Base-by-base conservation (phyloP, 1,140 invertebrate genomes). In the Drosophila nebulosa region DNA sequence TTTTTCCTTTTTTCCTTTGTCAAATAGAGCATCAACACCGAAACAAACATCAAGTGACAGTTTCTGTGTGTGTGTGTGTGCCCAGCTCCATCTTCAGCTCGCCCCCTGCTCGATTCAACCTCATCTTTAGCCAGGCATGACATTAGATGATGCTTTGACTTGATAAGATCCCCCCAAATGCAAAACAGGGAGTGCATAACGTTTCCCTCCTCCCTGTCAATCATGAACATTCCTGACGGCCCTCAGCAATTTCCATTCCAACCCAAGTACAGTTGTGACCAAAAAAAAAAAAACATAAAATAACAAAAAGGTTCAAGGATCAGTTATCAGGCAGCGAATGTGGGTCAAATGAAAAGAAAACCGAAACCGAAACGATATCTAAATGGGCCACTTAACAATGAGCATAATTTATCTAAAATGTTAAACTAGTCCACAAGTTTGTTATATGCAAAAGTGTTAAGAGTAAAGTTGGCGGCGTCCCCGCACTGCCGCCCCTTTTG, bases 101-200 rank as follows among this genome's bases (percentile, higher is more conserved):
- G 4, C 35, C 4, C n/a, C 6, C 39, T 18, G 6, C 36, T 21
- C 16, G 6, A 30, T 5, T 39, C 36, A 46, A 46, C 39, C 39
- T 46, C 39, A 46, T 46, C 39, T 46, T 46, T n/a, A 60, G 73
- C 53, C 53, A 74, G 73, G 53, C 73, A 75, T 75, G 71, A 75
- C 73, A 75, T 75, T 75, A 75, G 73, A 75, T 75, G 71, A 42
- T 68, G 64, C 71, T 56, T 74, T 66, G 62, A 62, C 64, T 74
- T 24, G 59, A 59, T 58, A 42, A 72, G 50, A 60, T n/a, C n/a
- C 51, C 62, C 69, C 58, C 59, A 35, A 42, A 55, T 27, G 26
- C 14, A n/a, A 30, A 26, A n/a, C 16, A 7, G 71, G 18, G 27
- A 21, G 30, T 1, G 52, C n/a, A n/a, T 32, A 16, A 51, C 36